These are phyloP conservation scores for Atrichornis clamosus DNA, from an alignment of 2,113 vertebrate species.

Conservation along the genomic window DNA sequence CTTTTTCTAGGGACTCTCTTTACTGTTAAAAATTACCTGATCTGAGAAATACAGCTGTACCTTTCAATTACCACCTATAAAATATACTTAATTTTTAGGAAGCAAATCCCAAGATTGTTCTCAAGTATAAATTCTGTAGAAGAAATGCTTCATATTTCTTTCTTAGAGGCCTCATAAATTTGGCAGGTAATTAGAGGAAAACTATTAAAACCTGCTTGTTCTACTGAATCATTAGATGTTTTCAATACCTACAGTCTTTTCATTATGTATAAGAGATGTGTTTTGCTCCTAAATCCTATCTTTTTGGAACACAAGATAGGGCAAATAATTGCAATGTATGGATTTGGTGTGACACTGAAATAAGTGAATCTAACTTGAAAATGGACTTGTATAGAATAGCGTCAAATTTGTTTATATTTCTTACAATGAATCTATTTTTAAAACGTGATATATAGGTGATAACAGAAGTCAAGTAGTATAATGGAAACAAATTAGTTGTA, in stretches of 20 bases:
- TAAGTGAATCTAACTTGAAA: not conserved
- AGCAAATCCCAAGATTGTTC: not conserved
- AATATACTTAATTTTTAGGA: not conserved
- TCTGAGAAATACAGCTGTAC: not conserved
- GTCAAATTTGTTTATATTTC: not conserved
- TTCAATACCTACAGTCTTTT: not conserved
- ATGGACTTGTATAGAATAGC: not conserved
- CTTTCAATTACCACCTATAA: not conserved
- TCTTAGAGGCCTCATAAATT: not conserved
- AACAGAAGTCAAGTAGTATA: not conserved
- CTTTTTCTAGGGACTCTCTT: not conserved
- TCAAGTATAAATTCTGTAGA: not conserved
- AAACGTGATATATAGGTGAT: not conserved
- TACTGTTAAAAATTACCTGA: not conserved
- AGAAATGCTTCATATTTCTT: not conserved
- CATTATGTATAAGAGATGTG: not conserved
- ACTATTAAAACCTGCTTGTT: not conserved
- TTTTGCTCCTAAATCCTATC: not conserved
- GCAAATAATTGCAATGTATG: not conserved
- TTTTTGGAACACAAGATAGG: not conserved
- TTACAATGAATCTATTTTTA: not conserved
- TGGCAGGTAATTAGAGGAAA: not conserved
- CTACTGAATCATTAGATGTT: not conserved
- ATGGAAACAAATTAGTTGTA: not conserved
- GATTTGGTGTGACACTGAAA: not conserved